These are phyloP conservation scores for Oophaga pumilio DNA, from an alignment of 2,113 vertebrate species.

Conservation along the genomic window DNA sequence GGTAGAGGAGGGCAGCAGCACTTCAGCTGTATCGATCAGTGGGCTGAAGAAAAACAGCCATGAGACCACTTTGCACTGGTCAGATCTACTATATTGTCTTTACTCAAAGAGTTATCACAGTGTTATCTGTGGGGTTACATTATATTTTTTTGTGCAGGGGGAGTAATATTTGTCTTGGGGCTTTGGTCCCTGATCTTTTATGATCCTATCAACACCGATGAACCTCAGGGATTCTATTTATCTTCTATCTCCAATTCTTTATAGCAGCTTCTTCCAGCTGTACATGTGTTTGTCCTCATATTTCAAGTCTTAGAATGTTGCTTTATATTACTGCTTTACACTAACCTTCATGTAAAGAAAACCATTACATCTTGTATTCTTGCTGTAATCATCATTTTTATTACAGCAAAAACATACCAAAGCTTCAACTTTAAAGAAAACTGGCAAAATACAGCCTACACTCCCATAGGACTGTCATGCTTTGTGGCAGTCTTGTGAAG, in stretches of 20 bases:
- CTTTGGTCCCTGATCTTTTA: neutral
- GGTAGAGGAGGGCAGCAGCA: too few relatives aligned
- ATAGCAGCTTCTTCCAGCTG: neutral
- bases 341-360: neutral
- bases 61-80: too few relatives aligned
- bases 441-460: neutral
- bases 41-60: too few relatives aligned
- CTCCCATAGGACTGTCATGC: conserved; percentile 29
- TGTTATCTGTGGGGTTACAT: too few relatives aligned
- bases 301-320: neutral
- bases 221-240: neutral
- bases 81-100: too few relatives aligned
- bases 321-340: neutral
- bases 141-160: too few relatives aligned
- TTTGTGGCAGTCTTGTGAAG: conserved; percentile 41
- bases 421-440: neutral
- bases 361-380: neutral
- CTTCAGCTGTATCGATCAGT: too few relatives aligned
- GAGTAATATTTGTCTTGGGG: too few relatives aligned
- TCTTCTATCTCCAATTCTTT: neutral
- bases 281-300: neutral
- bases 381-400: neutral
- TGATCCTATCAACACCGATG: too few relatives aligned
- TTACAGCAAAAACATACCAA: neutral
- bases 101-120: too few relatives aligned